phyloP scores from a whole-genome alignment of 2,888 invertebrate genomes.

The Oligia strigilis region DNA sequence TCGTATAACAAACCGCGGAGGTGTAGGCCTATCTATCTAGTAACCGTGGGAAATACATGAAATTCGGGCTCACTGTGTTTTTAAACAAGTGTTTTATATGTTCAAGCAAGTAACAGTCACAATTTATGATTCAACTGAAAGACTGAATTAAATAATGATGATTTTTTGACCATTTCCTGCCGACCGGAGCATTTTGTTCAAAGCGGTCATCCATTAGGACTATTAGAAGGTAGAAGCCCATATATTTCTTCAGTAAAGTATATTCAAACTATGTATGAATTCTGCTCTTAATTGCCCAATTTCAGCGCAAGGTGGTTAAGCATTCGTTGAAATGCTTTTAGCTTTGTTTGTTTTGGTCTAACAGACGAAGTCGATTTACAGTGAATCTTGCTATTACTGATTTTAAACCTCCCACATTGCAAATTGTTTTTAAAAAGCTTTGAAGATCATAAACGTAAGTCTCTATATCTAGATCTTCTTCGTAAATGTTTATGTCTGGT shows the following conservation, averaged over 20 bases:
- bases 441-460: background rate
- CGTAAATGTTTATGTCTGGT: constrained; percentile 14
- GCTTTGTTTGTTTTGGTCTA: constrained; percentile 46
- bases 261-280: background rate
- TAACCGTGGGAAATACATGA: constrained; percentile 21
- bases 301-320: background rate
- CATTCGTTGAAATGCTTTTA: constrained; percentile 42
- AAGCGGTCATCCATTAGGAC: background rate
- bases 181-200: background rate
- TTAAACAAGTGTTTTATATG: background rate
- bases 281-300: background rate
- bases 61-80: background rate
- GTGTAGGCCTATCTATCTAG: background rate
- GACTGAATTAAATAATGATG: background rate
- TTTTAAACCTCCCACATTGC: constrained; percentile 7
- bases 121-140: background rate
- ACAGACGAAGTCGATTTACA: background rate
- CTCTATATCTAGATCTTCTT: constrained; percentile 9
- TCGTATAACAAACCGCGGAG: constrained; percentile 13
- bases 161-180: no score
- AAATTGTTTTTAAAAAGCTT: constrained; percentile 8
- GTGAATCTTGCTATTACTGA: constrained; percentile 23
- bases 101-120: background rate
- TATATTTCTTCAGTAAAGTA: background rate
- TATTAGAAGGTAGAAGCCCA: background rate